phyloP scores from a whole-genome alignment of 1,140 invertebrate genomes.

The Aphelenchoides fujianensis region DNA sequence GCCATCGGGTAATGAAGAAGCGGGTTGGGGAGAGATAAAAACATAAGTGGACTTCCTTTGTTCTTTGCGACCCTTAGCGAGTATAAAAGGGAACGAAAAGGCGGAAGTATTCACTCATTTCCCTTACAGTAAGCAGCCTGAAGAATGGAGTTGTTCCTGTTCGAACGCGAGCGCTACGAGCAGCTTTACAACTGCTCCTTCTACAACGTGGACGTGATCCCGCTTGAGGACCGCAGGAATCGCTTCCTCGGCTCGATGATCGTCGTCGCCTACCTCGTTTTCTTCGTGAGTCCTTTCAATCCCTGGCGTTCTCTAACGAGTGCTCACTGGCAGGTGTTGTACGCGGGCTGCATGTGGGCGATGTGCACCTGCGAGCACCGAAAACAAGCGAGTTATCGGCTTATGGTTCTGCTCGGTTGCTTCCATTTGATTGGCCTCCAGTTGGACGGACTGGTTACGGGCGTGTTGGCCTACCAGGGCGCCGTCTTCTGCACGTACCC shows the following conservation, averaged over 20 bases:
- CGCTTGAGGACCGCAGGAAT: constrained; percentile 36
- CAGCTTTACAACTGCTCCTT: constrained; percentile 35
- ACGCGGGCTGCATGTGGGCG: background rate
- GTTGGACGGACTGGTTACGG: background rate
- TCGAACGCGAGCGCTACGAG: background rate
- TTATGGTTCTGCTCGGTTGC: background rate
- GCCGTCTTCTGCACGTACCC: background rate
- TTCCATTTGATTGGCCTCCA: background rate
- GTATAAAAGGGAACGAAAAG: too few relatives aligned
- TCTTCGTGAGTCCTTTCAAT: background rate
- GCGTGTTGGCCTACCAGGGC: background rate
- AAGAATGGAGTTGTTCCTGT: background rate
- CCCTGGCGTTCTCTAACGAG: background rate
- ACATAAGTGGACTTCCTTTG: too few relatives aligned
- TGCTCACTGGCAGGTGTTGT: background rate
- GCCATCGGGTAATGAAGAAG: too few relatives aligned
- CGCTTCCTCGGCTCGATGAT: constrained; percentile 18
- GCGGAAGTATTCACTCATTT: too few relatives aligned
- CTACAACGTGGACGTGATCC: constrained; percentile 31
- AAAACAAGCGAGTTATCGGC: background rate
- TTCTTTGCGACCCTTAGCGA: too few relatives aligned
- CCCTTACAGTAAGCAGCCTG: too few relatives aligned
- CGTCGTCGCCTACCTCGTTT: background rate
- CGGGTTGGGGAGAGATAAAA: too few relatives aligned
- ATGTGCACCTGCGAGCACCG: background rate